Evolutionary conservation across 2,797 vertebrate species (phyloP).

Genomic region (Myotis findleyi): DNA sequence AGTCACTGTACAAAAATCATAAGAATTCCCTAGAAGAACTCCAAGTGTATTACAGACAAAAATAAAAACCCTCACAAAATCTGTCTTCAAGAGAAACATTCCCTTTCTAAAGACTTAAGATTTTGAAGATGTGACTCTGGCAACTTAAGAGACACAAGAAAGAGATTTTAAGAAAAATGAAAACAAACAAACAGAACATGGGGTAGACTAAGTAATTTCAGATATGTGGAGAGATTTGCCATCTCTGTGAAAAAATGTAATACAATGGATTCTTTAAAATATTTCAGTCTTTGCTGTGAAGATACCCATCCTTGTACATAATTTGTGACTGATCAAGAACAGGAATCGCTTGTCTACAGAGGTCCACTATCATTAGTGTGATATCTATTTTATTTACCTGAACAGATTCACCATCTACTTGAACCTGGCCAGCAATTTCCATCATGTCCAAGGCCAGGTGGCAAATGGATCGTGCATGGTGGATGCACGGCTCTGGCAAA

Average conservation of each 20-base stretch:
- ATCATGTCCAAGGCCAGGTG: constrained; percentile 98
- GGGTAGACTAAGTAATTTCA: background rate
- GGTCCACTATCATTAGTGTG: too few relatives aligned
- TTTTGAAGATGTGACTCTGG: background rate
- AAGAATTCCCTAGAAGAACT: background rate
- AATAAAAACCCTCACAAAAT: background rate
- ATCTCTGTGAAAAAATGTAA: background rate
- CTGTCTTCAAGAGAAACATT: background rate
- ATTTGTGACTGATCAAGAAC: background rate
- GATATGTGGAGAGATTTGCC: background rate
- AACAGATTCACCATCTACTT: constrained; percentile 96
- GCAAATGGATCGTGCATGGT: constrained; percentile 98
- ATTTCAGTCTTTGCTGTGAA: background rate
- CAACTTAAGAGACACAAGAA: background rate
- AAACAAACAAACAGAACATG: background rate
- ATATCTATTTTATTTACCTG: constrained; percentile 87
- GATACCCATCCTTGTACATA: background rate
- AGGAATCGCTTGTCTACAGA: background rate
- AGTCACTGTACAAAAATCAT: background rate
- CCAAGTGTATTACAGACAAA: background rate
- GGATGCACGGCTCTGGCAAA: constrained; percentile 96
- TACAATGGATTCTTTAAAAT: background rate
- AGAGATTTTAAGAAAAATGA: background rate
- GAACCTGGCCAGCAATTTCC: constrained; percentile 98
- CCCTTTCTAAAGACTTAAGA: background rate